Conservation (phyloP, 2,888 invertebrate genomes). For the Leptinotarsa rubiginosa region DNA sequence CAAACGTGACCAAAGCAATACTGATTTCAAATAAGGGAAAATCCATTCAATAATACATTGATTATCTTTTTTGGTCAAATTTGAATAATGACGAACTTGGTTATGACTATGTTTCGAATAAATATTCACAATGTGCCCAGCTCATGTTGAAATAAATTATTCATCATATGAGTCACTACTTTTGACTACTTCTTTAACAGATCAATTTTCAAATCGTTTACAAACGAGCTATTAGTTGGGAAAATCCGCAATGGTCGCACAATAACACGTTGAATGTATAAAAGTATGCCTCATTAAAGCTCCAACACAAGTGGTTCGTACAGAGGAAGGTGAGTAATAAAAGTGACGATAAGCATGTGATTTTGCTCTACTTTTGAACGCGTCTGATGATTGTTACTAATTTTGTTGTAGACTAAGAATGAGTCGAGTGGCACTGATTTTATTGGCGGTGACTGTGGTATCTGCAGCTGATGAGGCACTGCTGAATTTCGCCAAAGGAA, state of each 20-base stretch:
- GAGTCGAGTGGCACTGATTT: neutral
- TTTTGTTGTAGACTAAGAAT: neutral
- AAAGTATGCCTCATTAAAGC: neutral
- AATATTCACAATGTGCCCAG: neutral
- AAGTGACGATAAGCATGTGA: neutral
- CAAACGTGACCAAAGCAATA: no score
- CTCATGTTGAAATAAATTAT: neutral
- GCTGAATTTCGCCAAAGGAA: neutral
- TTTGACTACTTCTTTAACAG: neutral
- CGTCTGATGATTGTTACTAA: neutral
- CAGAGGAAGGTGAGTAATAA: neutral
- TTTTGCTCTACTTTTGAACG: neutral
- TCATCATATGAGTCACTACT: neutral
- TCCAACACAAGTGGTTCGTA: neutral
- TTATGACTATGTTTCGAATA: no score
- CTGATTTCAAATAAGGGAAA: no score
- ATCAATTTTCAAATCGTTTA: neutral
- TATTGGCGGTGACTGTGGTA: neutral
- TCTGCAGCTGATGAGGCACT: neutral
- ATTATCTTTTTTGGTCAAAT: no score
- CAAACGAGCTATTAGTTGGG: neutral
- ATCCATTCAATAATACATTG: no score
- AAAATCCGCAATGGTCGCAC: neutral
- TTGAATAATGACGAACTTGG: no score
- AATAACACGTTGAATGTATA: neutral